These are phyloP conservation scores for Mionectes macconnelli DNA, from an alignment of 2,113 vertebrate genomes.

Conservation along the genomic window DNA sequence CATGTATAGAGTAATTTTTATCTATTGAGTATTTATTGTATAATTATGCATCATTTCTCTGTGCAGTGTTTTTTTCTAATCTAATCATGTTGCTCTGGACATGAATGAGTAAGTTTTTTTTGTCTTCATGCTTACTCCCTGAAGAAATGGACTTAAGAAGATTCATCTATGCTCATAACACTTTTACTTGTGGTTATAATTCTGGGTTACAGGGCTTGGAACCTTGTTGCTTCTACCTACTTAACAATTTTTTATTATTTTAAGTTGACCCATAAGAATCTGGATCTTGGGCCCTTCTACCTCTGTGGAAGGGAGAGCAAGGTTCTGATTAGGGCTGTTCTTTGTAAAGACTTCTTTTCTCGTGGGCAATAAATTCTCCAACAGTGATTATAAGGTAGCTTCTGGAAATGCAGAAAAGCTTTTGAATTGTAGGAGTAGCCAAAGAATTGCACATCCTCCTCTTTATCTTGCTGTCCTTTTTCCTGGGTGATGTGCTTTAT, in stretches of 20 bases:
- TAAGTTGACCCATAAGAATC: neutral
- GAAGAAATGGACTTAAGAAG: neutral
- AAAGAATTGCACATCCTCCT: neutral
- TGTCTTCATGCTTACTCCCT: neutral
- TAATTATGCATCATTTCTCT: neutral
- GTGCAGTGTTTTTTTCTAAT: neutral
- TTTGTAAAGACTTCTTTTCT: neutral
- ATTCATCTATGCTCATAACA: fast-evolving
- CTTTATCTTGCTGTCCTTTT: neutral
- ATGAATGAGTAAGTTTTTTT: neutral
- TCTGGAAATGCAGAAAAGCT: neutral
- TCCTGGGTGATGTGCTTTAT: neutral
- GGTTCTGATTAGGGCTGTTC: neutral
- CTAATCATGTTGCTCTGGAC: neutral
- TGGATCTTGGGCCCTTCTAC: neutral
- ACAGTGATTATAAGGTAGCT: neutral
- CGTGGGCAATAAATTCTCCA: neutral
- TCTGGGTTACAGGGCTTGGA: neutral
- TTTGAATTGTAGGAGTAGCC: neutral
- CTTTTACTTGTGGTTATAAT: neutral
- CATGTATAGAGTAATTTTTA: neutral
- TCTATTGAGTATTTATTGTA: neutral
- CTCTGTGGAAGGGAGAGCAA: neutral
- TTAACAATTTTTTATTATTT: neutral
- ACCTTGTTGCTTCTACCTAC: neutral